Base-by-base conservation (phyloP, 2,888 invertebrate genomes). In the Geophilus truncorum region DNA sequence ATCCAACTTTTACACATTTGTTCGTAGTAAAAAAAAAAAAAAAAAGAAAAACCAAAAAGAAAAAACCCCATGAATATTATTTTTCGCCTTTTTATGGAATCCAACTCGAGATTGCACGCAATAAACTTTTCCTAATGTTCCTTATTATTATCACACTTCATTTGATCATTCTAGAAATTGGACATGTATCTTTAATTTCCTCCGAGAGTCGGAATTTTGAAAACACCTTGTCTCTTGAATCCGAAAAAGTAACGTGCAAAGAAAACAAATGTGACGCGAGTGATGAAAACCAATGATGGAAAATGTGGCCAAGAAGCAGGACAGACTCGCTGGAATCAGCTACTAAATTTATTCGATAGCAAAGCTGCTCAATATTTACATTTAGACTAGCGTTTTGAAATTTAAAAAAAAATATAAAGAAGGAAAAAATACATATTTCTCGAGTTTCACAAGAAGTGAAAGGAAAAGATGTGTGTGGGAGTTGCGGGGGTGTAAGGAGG, bases 221-320 rank as follows among this genome's bases (percentile, higher is more conserved):
- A 57, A 57, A 57, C 57, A 57, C 21, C 57, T 57, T 57, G 57
- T 57, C 57, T 21, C 57, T 21, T 57, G 57, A 57, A 57, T 57
- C 57, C 57, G 18, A 18, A 57, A 57, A 57, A 57, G 57, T 23
- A 9, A 4, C 57, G 57, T 57, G 57, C 57, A 57, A 57, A 23
- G 57, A 57, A 57, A 57, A 57, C 57, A 57, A 57, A 57, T 57
- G 23, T 21, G 18, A 57, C 57, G 18, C 21, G 9, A 57, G 57
- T 57, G 57, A 57, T 57, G 57, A 57, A 57, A 57, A 57, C 57
- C 57, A 57, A 57, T 57, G 57, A 57, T 57, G 57, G 57, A 57
- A 57, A 57, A 57, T 57, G 57, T 57, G 57, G 57, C 57, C 57
- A 57, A 57, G 23, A 57, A 57, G 57, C 57, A 18, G n/a, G 57